Percentiles rank a stretch among this genome's conserved stretches.
These are phyloP conservation scores for Chrysopa pallens DNA, from an alignment of 1,140 invertebrate genomes.

Conservation along the genomic window DNA sequence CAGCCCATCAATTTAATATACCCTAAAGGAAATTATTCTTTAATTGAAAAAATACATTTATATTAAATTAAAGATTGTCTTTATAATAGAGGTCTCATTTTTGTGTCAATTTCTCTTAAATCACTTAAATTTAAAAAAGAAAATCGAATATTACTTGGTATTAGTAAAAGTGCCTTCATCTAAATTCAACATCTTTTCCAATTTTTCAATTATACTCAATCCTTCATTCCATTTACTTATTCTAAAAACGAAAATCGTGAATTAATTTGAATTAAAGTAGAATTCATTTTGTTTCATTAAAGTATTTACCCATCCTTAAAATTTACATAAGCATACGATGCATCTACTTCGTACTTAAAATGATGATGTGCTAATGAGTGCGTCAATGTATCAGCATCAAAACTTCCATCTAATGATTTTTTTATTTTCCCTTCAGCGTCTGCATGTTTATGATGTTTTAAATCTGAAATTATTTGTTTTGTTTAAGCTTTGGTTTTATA, in stretches of 20 bases:
- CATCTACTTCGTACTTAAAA: slow-evolving; percentile 38
- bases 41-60: no score
- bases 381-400: background rate
- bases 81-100: no score
- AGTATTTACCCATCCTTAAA: slow-evolving; percentile 38
- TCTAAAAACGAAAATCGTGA: slow-evolving; percentile 11
- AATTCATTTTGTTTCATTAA: background rate
- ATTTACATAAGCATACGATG: slow-evolving; percentile 46
- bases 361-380: slow-evolving; percentile 16
- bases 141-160: slow-evolving; percentile 23
- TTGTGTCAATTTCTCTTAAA: no score
- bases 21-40: no score
- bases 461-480: no score
- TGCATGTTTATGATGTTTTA: no score
- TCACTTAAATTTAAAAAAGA: no score
- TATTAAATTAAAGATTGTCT: no score
- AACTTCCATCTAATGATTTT: no score
- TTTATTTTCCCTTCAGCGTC: no score
- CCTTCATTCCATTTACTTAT: slow-evolving; percentile 35
- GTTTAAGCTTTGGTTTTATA: no score
- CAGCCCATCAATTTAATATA: no score
- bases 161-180: slow-evolving; percentile 31
- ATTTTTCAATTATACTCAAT: slow-evolving; percentile 30
- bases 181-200: slow-evolving; percentile 39
- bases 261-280: background rate